A percentile compares a stretch with the other conserved stretches of the same genome.
These are phyloP conservation scores for Coptotermes formosanus DNA, from an alignment of 1,140 invertebrate genomes.

Conservation along the genomic window DNA sequence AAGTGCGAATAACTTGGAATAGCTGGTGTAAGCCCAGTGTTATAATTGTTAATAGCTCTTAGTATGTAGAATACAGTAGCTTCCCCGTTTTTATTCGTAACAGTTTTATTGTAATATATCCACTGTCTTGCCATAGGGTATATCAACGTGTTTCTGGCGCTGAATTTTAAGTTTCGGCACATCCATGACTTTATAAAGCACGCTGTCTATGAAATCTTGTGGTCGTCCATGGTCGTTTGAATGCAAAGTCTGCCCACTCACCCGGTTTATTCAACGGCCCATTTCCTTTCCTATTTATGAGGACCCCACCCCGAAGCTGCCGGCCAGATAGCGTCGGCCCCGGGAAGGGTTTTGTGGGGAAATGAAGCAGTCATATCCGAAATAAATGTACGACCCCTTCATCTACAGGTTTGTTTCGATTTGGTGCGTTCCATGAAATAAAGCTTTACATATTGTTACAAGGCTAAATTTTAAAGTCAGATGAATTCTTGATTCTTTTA, in stretches of 20 bases:
- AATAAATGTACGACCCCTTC: not conserved
- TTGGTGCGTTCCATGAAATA: not conserved
- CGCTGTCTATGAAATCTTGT: not conserved
- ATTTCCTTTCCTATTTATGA: not conserved
- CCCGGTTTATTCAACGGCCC: not conserved
- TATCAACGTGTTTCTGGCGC: not conserved
- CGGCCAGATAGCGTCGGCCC: not conserved
- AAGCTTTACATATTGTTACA: slow-evolving; percentile 2
- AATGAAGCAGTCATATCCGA: not conserved
- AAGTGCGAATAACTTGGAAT: too few species aligned
- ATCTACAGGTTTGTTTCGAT: not conserved
- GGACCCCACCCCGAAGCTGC: not conserved
- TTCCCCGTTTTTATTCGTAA: too few species aligned
- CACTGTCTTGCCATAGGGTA: too few species aligned
- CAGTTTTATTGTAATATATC: too few species aligned
- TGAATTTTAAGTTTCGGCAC: not conserved
- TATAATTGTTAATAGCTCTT: too few species aligned
- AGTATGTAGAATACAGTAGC: too few species aligned
- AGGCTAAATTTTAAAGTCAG: not conserved
- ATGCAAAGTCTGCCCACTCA: not conserved
- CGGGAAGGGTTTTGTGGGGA: not conserved
- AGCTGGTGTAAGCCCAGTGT: too few species aligned
- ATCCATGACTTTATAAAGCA: slow-evolving; percentile 11
- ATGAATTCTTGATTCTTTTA: not conserved
- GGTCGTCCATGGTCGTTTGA: not conserved